Conservation (phyloP, 1,140 invertebrate genomes). For the Luehdorfia chinensis region DNA sequence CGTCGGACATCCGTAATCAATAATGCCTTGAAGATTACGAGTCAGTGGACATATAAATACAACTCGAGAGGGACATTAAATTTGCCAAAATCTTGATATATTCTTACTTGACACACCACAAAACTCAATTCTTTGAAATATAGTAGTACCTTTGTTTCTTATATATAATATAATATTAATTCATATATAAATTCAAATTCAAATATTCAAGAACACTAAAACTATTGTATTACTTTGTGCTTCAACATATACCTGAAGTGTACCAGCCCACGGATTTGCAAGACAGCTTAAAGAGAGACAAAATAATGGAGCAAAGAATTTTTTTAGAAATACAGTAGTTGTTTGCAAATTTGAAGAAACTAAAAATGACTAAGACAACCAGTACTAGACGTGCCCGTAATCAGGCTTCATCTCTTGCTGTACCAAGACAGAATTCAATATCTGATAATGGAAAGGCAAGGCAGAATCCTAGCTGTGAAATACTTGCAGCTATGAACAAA, state of each 20-base stretch:
- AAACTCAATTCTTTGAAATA: too few relatives aligned
- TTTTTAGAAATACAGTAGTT: conserved; percentile 2
- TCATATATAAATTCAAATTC: too few relatives aligned
- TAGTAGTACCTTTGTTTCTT: too few relatives aligned
- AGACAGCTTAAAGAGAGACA: background rate
- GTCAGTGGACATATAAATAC: too few relatives aligned
- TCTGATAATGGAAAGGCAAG: conserved; percentile 63
- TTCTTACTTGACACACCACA: too few relatives aligned
- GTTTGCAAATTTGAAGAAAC: conserved; percentile 5
- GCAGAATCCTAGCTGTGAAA: conserved; percentile 66
- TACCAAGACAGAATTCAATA: conserved; percentile 63
- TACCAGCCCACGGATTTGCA: conserved; percentile 4
- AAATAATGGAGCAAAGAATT: conserved; percentile 11
- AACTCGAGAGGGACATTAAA: too few relatives aligned
- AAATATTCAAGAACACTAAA: too few relatives aligned
- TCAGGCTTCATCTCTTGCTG: conserved; percentile 56
- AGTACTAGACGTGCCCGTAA: conserved; percentile 63
- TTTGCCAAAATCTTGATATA: too few relatives aligned
- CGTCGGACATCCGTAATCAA: background rate
- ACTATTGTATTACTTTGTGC: conserved; percentile 7
- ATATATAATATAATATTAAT: too few relatives aligned
- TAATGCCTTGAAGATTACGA: too few relatives aligned
- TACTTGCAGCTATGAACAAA: conserved; percentile 77
- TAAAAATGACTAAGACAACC: conserved; percentile 51
- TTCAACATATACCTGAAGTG: conserved; percentile 19